A percentile compares a stretch with the other conserved stretches of the same genome.
Conservation (phyloP, 2,113 vertebrate genomes). For the Sinocyclocheilus anophthalmus region DNA sequence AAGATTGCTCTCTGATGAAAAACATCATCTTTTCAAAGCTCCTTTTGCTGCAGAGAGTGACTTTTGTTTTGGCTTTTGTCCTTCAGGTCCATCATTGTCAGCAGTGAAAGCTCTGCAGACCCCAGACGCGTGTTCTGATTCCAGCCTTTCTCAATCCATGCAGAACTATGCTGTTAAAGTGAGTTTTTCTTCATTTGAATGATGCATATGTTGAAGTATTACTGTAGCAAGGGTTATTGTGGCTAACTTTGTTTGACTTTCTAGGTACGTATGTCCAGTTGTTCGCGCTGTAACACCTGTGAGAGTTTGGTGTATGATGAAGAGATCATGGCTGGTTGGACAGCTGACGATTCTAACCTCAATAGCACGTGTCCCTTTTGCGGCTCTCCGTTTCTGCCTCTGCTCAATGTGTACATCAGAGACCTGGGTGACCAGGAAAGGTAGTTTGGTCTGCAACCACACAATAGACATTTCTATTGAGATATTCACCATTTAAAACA, state of each 20-base stretch:
- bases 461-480: background rate
- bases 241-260: background rate
- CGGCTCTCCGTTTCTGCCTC: conserved; percentile 91
- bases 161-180: conserved; percentile 95
- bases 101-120: conserved; percentile 82
- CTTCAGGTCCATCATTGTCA: conserved; percentile 71
- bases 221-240: background rate
- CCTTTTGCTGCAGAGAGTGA: conserved; percentile 25
- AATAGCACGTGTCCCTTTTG: conserved; percentile 97
- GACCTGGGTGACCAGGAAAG: conserved; percentile 85
- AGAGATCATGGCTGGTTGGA: conserved; percentile 99
- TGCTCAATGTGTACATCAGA: conserved; percentile 89
- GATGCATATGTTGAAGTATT: background rate
- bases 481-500: background rate
- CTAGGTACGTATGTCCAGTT: conserved; percentile 95
- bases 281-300: conserved; percentile 93
- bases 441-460: conserved; percentile 65
- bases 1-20: conserved; percentile 28
- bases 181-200: conserved; percentile 32
- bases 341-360: conserved; percentile 96
- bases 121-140: conserved; percentile 84
- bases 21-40: background rate
- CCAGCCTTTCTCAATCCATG: conserved; percentile 82
- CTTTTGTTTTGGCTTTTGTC: conserved; percentile 36
- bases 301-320: conserved; percentile 97